A percentile compares a stretch with the other conserved stretches of the same genome.
Evolutionary conservation across 2,113 vertebrate genomes (phyloP).

Genomic region (Gavia stellata): DNA sequence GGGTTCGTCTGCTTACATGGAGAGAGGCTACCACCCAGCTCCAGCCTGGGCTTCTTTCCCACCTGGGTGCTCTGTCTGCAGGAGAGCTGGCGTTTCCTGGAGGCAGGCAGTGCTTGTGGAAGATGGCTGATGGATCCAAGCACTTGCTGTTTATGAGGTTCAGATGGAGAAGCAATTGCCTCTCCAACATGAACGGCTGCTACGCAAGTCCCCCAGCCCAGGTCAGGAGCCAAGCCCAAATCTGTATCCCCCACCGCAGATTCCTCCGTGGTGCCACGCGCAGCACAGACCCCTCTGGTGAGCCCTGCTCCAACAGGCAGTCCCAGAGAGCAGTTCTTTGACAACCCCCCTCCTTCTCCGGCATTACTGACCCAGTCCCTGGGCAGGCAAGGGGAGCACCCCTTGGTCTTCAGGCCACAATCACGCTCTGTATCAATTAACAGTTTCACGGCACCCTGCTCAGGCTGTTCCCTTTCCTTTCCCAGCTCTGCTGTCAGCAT

Average conservation of each 20-base stretch:
- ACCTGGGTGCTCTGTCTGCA: not conserved
- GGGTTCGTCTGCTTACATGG: accelerated
- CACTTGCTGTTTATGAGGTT: not conserved
- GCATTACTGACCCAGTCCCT: not conserved
- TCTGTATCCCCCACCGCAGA: not conserved
- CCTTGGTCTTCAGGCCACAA: not conserved
- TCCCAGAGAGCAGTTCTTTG: not conserved
- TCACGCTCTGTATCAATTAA: accelerated
- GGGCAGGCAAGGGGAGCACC: not conserved
- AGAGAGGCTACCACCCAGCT: not conserved
- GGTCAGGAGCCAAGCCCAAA: not conserved
- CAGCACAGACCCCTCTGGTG: not conserved
- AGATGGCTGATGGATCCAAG: accelerated
- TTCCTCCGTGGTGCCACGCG: accelerated
- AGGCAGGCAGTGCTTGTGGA: not conserved
- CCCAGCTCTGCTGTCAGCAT: not conserved
- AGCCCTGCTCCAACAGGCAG: not conserved
- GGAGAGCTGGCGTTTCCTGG: constrained; percentile 22
- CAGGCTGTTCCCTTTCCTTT: not conserved
- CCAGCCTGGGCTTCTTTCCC: constrained; percentile 31
- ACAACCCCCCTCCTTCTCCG: not conserved
- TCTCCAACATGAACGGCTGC: accelerated
- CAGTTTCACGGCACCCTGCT: not conserved
- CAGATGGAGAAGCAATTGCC: not conserved
- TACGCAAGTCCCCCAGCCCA: accelerated